These are phyloP conservation scores for Haemorhous mexicanus DNA, from an alignment of 2,113 vertebrate genomes.

Conservation along the genomic window DNA sequence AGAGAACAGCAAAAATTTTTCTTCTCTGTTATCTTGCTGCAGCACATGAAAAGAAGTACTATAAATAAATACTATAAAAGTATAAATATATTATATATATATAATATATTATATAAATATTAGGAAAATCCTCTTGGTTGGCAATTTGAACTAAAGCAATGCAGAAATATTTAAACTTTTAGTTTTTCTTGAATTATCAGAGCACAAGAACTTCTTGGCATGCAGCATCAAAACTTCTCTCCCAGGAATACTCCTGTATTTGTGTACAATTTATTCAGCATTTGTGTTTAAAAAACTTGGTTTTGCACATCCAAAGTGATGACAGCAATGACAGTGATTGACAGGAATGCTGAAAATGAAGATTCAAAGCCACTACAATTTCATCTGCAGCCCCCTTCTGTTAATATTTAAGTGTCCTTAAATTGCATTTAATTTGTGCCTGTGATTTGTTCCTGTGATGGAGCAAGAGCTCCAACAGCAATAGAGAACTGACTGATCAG, in stretches of 20 bases:
- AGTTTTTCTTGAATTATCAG: neutral
- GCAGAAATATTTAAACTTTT: neutral
- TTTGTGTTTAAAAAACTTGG: neutral
- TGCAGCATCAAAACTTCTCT: neutral
- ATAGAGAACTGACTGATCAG: neutral
- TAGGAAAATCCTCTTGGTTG: neutral
- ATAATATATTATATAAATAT: neutral
- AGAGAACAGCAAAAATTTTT: neutral
- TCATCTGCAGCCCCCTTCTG: neutral
- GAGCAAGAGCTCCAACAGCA: neutral
- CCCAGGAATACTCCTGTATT: neutral
- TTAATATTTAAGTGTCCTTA: neutral
- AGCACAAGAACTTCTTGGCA: neutral
- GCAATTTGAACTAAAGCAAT: neutral
- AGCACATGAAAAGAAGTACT: neutral
- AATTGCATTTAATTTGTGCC: neutral
- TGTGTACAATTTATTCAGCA: neutral
- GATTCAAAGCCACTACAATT: neutral
- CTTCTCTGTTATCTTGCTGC: neutral
- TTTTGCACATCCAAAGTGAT: neutral
- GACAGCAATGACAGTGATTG: neutral
- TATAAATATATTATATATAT: no score
- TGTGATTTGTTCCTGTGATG: neutral
- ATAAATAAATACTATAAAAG: neutral
- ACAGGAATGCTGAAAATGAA: neutral